These are phyloP conservation scores for Rhopalosiphum maidis DNA, from an alignment of 1,140 invertebrate genomes.

Conservation along the genomic window DNA sequence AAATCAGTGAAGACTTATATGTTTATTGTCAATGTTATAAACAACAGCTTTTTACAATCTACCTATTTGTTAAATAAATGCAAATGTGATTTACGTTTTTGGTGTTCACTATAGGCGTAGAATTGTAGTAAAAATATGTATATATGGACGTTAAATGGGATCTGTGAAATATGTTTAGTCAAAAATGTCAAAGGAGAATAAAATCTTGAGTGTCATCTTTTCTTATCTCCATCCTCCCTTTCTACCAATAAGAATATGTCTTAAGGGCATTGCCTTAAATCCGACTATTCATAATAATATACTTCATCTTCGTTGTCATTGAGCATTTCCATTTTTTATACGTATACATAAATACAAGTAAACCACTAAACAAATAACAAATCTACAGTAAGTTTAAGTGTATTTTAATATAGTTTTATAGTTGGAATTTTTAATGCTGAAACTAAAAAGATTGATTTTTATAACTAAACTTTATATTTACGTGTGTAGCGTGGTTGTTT, in stretches of 20 bases:
- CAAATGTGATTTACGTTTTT: neutral
- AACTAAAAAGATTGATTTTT: neutral
- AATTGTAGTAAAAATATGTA: neutral
- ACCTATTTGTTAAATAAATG: neutral
- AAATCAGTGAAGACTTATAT: no score
- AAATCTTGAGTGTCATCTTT: neutral
- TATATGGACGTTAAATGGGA: neutral
- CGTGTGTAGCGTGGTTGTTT: neutral
- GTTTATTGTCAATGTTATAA: neutral
- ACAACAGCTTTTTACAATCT: neutral
- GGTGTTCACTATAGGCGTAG: neutral
- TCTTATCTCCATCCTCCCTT: neutral
- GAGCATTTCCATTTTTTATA: neutral
- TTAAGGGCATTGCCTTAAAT: neutral
- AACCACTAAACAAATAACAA: neutral
- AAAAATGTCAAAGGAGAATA: conserved; percentile 18
- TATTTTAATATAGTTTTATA: neutral
- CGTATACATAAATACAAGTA: neutral
- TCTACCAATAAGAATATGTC: neutral
- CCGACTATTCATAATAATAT: neutral
- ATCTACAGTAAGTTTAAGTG: neutral
- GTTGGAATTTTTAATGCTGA: neutral
- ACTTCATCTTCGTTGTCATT: neutral
- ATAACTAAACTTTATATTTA: neutral
- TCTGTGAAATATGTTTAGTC: neutral